Evolutionary conservation across 2,797 vertebrate genomes (phyloP), one percentile per base, ranked within the genome.

Genomic region (Paedocypris micromegethes): DNA sequence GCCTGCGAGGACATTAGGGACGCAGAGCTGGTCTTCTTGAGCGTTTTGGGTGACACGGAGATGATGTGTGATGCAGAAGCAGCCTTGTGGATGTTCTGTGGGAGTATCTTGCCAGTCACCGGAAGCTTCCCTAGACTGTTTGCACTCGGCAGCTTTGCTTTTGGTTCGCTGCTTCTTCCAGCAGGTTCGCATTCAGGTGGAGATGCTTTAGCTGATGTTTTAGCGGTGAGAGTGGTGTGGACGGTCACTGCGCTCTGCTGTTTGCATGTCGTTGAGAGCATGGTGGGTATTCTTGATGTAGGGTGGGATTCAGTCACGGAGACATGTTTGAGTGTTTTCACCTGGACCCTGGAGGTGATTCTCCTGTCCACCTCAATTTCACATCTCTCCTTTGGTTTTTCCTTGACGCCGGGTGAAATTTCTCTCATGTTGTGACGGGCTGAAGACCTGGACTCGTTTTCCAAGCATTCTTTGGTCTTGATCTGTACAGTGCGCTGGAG

Each of bases 51-150:
- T 47, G 55, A 64, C 9, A 68, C 60, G 0, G 40, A n/a, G 41
- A 63, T 49, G 7, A 70, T 56, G 9, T 66, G 72, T 42, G 56
- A 67, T 8, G 60, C 39, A 3, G 73, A 66, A 40, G 69, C 49
- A 5, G 68, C 49, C 57, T 71, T 64, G 8, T 67, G 51, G 55
- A 54, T 66, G 42, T 63, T 64, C 9, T 42, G 63, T 4, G 73
- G 38, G 8, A 59, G 59, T 7, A n/a, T 3, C 64, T 64, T 66
- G 0, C 7, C 66, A 45, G 6, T 46, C 0, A 48, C 4, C 40
- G 53, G 57, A 9, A 58, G 54, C 41, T 55, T 66, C 39, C 9
- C 52, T 40, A 53, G 45, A 43, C 58, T 39, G 46, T 3, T 67
- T 4, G 8, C 54, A 60, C 56, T 64, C 38, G 64, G 50, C 45